Evolutionary conservation across 2,888 invertebrate species (phyloP).

Genomic region (Sinotaia quadrata): DNA sequence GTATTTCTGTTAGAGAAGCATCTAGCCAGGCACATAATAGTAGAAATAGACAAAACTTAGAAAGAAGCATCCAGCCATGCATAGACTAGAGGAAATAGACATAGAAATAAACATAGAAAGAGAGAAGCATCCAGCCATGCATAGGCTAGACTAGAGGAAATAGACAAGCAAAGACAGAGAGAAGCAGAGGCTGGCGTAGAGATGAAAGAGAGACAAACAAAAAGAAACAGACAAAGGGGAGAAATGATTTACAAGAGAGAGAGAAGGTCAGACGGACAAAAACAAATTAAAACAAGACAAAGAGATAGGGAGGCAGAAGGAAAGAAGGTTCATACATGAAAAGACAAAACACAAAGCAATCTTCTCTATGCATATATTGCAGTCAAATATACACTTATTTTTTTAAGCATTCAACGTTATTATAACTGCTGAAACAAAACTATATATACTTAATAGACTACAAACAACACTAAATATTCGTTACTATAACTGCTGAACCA

Average conservation of each 20-base stretch:
- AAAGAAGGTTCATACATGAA: background rate
- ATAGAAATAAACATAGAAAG: conserved; percentile 21
- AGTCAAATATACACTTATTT: conserved; percentile 6
- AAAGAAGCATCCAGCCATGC: no score
- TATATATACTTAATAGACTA: no score
- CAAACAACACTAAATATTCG: no score
- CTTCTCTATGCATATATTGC: background rate
- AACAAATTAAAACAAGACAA: conserved; percentile 9
- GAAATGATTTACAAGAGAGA: conserved; percentile 1
- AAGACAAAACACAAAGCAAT: background rate
- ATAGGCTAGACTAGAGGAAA: background rate
- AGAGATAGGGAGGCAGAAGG: conserved; percentile 1
- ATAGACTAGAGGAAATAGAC: conserved; percentile 11
- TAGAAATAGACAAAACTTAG: no score
- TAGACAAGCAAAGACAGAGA: conserved; percentile 9
- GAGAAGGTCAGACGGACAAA: conserved; percentile 8
- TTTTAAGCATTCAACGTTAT: no score
- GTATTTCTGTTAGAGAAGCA: no score
- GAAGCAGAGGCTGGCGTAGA: background rate
- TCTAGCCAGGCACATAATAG: no score
- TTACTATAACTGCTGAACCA: no score
- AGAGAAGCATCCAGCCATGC: conserved; percentile 1
- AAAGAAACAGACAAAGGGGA: conserved; percentile 19
- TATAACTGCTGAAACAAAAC: no score
- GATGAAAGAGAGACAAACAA: conserved; percentile 23